Percentiles rank a stretch among this genome's conserved stretches.
phyloP scores from a whole-genome alignment of 2,888 invertebrate species.

The Drosophila setosimentum region DNA sequence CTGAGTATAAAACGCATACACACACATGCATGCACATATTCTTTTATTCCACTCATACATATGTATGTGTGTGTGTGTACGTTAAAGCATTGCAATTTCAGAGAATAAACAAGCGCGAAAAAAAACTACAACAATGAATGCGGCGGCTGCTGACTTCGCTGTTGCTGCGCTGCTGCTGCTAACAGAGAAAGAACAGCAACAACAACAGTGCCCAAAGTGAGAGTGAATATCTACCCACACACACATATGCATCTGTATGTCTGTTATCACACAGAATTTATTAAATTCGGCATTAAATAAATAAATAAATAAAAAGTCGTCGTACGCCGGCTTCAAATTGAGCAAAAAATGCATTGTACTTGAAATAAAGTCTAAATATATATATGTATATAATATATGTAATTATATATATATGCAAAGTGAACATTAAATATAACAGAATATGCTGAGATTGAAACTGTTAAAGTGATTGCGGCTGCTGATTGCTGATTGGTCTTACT shows the following conservation, averaged over 20 bases:
- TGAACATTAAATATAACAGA: slow-evolving; percentile 36
- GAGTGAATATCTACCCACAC: slow-evolving; percentile 7
- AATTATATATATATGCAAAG: slow-evolving; percentile 18
- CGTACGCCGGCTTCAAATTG: slow-evolving; percentile 4
- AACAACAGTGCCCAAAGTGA: slow-evolving; percentile 9
- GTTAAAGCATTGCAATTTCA: slow-evolving; percentile 41
- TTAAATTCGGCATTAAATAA: slow-evolving; percentile 29
- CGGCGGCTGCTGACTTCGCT: background rate
- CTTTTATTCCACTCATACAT: slow-evolving; percentile 6
- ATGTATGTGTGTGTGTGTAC: slow-evolving; percentile 3
- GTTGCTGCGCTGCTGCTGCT: slow-evolving; percentile 1
- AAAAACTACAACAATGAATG: slow-evolving; percentile 34
- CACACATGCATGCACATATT: slow-evolving; percentile 1
- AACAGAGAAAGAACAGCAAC: slow-evolving; percentile 15
- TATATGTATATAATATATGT: background rate
- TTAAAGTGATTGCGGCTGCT: slow-evolving; percentile 40
- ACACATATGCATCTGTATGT: background rate
- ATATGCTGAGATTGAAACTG: slow-evolving; percentile 39
- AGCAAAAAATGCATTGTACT: slow-evolving; percentile 23
- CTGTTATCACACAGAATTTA: slow-evolving; percentile 13
- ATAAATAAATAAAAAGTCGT: slow-evolving; percentile 14
- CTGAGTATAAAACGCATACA: slow-evolving; percentile 46
- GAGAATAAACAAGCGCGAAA: slow-evolving; percentile 31
- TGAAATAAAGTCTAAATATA: slow-evolving; percentile 5
- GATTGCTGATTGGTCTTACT: slow-evolving; percentile 30